A percentile compares a stretch with the other conserved stretches of the same genome.
Conservation (phyloP, 1,140 invertebrate species). For the Schlechtendalia chinensis region DNA sequence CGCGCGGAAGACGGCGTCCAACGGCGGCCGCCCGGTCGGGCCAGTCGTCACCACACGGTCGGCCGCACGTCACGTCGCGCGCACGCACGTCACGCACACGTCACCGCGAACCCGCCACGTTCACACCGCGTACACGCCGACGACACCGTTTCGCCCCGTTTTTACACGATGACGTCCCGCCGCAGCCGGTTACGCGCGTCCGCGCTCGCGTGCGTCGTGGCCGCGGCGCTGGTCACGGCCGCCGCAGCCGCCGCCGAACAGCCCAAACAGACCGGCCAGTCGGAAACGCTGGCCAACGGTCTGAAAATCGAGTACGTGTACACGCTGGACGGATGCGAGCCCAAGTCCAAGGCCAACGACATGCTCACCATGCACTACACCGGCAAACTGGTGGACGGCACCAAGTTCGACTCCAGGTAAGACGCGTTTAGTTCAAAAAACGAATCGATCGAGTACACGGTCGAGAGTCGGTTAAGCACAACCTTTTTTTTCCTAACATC, state of each 20-base stretch:
- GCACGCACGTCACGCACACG: not conserved
- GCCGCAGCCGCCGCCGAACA: conserved; percentile 55
- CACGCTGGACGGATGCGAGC: conserved; percentile 75
- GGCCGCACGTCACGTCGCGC: not conserved
- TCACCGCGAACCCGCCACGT: conserved; percentile 3
- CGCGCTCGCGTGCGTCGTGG: not conserved
- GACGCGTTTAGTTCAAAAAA: too few relatives aligned
- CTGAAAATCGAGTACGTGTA: conserved; percentile 79
- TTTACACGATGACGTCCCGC: conserved; percentile 57
- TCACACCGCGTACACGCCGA: not conserved
- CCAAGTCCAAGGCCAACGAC: conserved; percentile 81
- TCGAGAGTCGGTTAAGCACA: too few relatives aligned
- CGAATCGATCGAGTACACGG: too few relatives aligned
- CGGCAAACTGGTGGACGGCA: conserved; percentile 81
- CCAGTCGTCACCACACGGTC: conserved; percentile 21
- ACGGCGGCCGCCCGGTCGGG: conserved; percentile 15
- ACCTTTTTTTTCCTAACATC: too few relatives aligned
- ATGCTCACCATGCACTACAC: conserved; percentile 92
- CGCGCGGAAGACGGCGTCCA: conserved; percentile 9
- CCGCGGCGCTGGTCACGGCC: not conserved
- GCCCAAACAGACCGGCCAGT: conserved; percentile 8
- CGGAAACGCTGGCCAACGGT: conserved; percentile 55
- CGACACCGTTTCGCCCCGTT: not conserved
- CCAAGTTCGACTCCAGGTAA: conserved; percentile 92
- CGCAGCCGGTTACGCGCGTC: conserved; percentile 65